Conservation (phyloP, 2,113 vertebrate species). For the Leiothrix lutea region DNA sequence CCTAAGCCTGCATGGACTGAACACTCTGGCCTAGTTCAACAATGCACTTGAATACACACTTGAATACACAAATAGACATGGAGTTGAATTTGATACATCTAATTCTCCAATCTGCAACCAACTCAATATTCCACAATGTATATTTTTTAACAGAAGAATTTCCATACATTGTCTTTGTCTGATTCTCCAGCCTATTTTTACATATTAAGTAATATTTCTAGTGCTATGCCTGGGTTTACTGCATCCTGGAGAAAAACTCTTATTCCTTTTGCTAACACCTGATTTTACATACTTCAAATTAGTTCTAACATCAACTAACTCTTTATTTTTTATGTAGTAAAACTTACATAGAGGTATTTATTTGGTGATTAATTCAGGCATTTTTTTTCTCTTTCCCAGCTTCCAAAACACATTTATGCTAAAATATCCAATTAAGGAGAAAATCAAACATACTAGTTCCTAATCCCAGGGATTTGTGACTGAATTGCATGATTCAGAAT, state of each 20-base stretch:
- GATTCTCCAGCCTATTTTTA: background rate
- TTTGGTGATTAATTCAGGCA: background rate
- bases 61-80: background rate
- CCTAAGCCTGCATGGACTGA: background rate
- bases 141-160: background rate
- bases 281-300: background rate
- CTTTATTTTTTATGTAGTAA: background rate
- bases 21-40: background rate
- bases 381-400: background rate
- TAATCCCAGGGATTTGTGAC: background rate
- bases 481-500: background rate
- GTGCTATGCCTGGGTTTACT: background rate
- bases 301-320: background rate
- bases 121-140: background rate
- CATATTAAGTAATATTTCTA: background rate
- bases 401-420: background rate
- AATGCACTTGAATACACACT: background rate
- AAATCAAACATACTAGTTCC: background rate
- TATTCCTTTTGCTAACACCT: background rate
- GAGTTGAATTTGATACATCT: background rate
- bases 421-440: background rate
- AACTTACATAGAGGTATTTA: fast-evolving
- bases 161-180: background rate
- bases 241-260: background rate
- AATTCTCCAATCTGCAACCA: background rate